Conservation (phyloP, 1,140 invertebrate species). For the Periplaneta americana region DNA sequence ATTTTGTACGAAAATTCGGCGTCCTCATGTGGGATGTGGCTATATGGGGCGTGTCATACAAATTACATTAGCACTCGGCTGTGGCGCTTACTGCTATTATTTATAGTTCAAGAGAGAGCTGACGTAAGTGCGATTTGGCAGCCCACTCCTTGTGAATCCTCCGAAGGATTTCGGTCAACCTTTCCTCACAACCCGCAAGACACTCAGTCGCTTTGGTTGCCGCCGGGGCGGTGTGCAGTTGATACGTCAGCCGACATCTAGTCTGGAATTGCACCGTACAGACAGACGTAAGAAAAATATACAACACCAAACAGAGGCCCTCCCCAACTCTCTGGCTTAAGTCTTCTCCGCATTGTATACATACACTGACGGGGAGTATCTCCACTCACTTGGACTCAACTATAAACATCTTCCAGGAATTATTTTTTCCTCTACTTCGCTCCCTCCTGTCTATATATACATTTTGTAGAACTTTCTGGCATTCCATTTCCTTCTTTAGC, state of each 20-base stretch:
- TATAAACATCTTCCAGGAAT: not conserved
- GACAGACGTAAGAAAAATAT: not conserved
- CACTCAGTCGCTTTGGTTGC: not conserved
- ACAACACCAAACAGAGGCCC: not conserved
- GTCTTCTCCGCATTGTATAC: not conserved
- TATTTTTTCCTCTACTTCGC: not conserved
- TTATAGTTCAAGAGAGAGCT: too few species aligned
- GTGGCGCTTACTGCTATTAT: too few species aligned
- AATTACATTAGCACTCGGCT: too few species aligned
- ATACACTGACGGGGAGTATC: not conserved
- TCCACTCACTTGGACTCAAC: not conserved
- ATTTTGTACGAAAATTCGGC: too few species aligned
- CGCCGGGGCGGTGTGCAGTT: not conserved
- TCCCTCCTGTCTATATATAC: not conserved
- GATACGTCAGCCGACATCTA: not conserved
- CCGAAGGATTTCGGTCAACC: not conserved
- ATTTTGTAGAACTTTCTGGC: not conserved
- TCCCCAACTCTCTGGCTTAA: not conserved
- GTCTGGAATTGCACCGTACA: not conserved
- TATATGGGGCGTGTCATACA: too few species aligned
- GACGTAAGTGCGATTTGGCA: too few species aligned
- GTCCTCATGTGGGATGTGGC: too few species aligned
- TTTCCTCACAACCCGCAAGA: not conserved
- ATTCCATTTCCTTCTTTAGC: not conserved
- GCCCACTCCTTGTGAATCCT: not conserved